Evolutionary conservation across 37 sponge, comb jelly and placozoan genomes (phyloP).

Genomic region (Hexactinellida sp.): DNA sequence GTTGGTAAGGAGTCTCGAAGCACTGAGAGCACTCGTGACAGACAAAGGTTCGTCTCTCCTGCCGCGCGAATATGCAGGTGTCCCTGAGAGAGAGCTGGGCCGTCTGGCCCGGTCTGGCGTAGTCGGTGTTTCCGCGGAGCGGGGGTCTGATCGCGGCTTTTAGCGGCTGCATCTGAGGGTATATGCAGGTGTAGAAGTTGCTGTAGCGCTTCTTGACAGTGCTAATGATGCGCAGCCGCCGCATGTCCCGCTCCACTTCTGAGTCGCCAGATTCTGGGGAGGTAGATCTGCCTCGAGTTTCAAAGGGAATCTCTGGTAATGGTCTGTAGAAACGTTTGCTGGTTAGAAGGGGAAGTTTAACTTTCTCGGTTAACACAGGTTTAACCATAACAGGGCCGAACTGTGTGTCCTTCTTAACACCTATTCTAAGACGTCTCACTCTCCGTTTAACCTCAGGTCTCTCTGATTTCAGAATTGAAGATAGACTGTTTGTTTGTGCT

Average conservation of each 20-base stretch:
- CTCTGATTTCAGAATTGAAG: too few species aligned
- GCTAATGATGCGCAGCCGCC: background rate
- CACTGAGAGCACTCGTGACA: background rate
- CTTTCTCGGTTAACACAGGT: background rate
- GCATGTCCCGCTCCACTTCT: background rate
- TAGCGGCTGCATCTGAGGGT: background rate
- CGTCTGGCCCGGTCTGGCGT: background rate
- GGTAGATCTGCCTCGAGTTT: background rate
- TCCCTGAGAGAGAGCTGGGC: slow-evolving; percentile 7
- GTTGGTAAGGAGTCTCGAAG: slow-evolving; percentile 7
- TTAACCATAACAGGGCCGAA: background rate
- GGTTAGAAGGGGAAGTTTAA: background rate
- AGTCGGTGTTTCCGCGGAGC: background rate
- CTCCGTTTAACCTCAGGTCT: too few species aligned
- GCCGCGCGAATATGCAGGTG: background rate
- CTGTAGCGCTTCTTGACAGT: background rate
- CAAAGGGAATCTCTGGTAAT: background rate
- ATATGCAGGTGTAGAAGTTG: background rate
- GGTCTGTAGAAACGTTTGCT: background rate
- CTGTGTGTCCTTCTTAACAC: too few species aligned
- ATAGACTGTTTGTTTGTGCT: too few species aligned
- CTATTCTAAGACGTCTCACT: too few species aligned
- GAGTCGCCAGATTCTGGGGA: background rate
- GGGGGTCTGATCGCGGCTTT: background rate
- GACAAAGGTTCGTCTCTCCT: background rate